Conservation (phyloP, 2,888 invertebrate species). For the Panopea generosa region DNA sequence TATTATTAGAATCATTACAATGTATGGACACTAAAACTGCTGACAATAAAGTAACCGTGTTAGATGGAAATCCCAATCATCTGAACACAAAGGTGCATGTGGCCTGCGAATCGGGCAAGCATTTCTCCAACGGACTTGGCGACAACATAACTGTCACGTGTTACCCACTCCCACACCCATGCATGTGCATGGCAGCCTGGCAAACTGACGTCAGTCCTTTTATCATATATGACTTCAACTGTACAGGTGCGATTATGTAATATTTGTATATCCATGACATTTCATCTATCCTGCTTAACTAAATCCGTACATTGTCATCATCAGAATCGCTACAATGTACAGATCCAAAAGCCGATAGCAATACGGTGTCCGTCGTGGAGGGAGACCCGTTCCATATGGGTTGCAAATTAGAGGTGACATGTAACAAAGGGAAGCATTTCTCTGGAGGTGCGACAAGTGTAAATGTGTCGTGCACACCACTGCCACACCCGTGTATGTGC, state of each 20-base stretch:
- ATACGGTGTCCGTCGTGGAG: conserved; percentile 14
- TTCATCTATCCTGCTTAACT: too few relatives aligned
- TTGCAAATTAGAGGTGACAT: conserved; percentile 38
- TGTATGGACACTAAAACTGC: conserved; percentile 38
- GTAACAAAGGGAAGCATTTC: conserved; percentile 40
- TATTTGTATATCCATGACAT: too few relatives aligned
- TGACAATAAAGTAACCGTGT: conserved; percentile 12
- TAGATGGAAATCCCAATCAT: conserved; percentile 32
- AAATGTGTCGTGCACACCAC: conserved; percentile 34
- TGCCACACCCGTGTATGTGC: conserved; percentile 57
- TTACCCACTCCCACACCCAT: conserved; percentile 49
- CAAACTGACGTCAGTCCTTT: conserved; percentile 2
- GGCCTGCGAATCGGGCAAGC: conserved; percentile 38
- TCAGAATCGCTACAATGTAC: conserved; percentile 43
- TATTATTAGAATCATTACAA: conserved; percentile 34
- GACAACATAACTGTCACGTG: conserved; percentile 32
- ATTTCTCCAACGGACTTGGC: conserved; percentile 25
- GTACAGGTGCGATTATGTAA: conserved; percentile 26
- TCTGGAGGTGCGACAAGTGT: conserved; percentile 15
- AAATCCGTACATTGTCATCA: too few relatives aligned
- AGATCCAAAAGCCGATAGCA: conserved; percentile 27
- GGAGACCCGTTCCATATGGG: conserved; percentile 38
- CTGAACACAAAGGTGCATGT: conserved; percentile 40
- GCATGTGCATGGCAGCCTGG: conserved; percentile 55
- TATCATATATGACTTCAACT: conserved; percentile 41